Percentiles rank a stretch among this genome's conserved stretches.
These are phyloP conservation scores for Coleophora deauratella DNA, from an alignment of 2,888 invertebrate genomes.

Conservation along the genomic window DNA sequence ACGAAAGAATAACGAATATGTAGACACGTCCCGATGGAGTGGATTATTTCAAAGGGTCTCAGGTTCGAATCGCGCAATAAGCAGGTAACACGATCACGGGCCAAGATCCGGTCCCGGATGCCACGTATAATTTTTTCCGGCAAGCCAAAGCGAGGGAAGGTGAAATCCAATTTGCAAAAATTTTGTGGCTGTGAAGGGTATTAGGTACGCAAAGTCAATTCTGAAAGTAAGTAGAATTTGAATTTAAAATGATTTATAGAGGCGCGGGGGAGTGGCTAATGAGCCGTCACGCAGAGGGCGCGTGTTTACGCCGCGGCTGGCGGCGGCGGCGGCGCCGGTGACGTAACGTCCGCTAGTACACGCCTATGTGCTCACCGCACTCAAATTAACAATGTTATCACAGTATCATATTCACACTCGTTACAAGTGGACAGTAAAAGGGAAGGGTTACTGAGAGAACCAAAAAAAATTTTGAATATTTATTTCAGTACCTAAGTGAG, in stretches of 20 bases:
- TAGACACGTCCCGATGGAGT: slow-evolving; percentile 18
- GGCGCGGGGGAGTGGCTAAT: slow-evolving; percentile 69
- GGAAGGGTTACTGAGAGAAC: neutral
- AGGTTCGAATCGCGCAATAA: slow-evolving; percentile 28
- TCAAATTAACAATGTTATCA: slow-evolving; percentile 3
- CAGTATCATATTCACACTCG: neutral
- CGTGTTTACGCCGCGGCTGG: slow-evolving; percentile 51
- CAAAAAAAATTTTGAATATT: neutral
- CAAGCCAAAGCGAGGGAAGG: slow-evolving; percentile 42
- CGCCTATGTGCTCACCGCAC: slow-evolving; percentile 30
- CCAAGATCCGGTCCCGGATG: slow-evolving; percentile 43
- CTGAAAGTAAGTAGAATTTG: slow-evolving; percentile 70
- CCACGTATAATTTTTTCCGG: slow-evolving; percentile 48
- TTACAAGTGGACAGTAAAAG: neutral
- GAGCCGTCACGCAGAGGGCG: slow-evolving; percentile 70
- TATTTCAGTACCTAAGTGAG: too few relatives aligned
- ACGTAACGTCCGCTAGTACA: slow-evolving; percentile 35
- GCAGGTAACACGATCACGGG: slow-evolving; percentile 35
- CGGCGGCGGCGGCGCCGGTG: slow-evolving; percentile 35
- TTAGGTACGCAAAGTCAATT: slow-evolving; percentile 70
- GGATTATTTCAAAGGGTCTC: slow-evolving; percentile 25
- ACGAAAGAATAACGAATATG: slow-evolving; percentile 10
- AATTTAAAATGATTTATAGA: slow-evolving; percentile 74
- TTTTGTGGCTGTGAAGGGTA: slow-evolving; percentile 60
- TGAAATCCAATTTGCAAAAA: slow-evolving; percentile 67